A percentile compares a stretch with the other conserved stretches of the same genome.
phyloP scores from a whole-genome alignment of 1,140 invertebrate genomes.

The Brachionus manjavacas region DNA sequence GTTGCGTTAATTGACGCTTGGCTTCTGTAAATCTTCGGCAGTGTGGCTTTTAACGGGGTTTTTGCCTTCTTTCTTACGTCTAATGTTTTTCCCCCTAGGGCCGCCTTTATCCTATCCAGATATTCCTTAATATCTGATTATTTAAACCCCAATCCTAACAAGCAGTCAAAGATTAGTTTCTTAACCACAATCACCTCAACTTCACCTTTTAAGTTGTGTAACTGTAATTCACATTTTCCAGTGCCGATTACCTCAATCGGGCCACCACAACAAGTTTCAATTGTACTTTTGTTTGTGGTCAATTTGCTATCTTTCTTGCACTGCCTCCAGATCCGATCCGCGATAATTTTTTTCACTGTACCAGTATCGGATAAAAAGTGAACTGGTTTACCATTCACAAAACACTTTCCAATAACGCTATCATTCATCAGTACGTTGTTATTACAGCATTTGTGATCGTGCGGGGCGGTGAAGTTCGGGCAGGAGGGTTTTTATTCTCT shows the following conservation, averaged over 20 bases:
- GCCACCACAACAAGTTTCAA: background rate
- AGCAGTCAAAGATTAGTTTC: too few species aligned
- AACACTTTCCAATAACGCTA: background rate
- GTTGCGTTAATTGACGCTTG: too few species aligned
- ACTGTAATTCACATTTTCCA: background rate
- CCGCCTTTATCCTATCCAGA: too few species aligned
- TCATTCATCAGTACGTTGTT: background rate
- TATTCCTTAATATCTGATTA: too few species aligned
- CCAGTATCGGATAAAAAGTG: background rate
- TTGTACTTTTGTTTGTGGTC: background rate
- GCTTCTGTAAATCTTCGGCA: too few species aligned
- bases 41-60: too few species aligned
- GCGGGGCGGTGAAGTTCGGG: too few species aligned
- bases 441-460: background rate
- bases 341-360: background rate
- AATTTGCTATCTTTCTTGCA: background rate
- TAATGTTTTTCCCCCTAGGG: too few species aligned
- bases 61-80: too few species aligned
- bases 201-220: background rate
- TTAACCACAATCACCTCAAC: too few species aligned
- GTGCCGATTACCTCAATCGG: background rate
- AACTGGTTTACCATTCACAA: background rate
- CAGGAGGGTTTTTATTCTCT: too few species aligned
- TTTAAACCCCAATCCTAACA: too few species aligned
- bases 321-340: background rate